phyloP scores from a whole-genome alignment of 2,113 vertebrate genomes.

The Lamprologus ornatipinnis region DNA sequence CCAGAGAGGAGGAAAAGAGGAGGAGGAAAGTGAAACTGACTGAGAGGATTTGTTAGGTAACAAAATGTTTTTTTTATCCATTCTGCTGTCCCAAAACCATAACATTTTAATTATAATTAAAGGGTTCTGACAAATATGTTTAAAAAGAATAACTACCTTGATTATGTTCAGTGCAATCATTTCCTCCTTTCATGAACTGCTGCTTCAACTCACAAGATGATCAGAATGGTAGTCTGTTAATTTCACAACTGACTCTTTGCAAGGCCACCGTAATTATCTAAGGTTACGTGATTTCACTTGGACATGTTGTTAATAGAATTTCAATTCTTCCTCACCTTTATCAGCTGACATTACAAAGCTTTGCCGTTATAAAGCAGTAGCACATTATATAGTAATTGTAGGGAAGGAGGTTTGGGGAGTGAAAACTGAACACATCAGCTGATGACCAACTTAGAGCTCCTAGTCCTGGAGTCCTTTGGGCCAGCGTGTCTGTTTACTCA shows the following conservation, averaged over 20 bases:
- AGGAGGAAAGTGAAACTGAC: neutral
- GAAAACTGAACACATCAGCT: neutral
- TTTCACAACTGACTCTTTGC: neutral
- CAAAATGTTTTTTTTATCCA: neutral
- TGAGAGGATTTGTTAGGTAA: neutral
- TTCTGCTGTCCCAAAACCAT: neutral
- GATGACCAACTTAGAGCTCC: neutral
- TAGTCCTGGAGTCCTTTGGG: neutral
- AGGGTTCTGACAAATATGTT: neutral
- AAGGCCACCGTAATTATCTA: neutral
- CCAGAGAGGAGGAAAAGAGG: neutral
- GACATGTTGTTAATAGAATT: neutral
- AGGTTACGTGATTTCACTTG: neutral
- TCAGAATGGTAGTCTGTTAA: neutral
- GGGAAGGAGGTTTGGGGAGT: neutral
- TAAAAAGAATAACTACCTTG: neutral
- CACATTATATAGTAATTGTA: neutral
- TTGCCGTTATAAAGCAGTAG: neutral
- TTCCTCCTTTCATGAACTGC: neutral
- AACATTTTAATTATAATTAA: neutral
- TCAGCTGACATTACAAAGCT: neutral
- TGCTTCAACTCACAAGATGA: neutral
- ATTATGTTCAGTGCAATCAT: neutral
- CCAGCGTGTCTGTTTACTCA: neutral
- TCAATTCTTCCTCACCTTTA: neutral